Percentiles rank a stretch among this genome's conserved stretches.
Conservation (phyloP, 2,888 invertebrate species). For the Geophilus truncorum region DNA sequence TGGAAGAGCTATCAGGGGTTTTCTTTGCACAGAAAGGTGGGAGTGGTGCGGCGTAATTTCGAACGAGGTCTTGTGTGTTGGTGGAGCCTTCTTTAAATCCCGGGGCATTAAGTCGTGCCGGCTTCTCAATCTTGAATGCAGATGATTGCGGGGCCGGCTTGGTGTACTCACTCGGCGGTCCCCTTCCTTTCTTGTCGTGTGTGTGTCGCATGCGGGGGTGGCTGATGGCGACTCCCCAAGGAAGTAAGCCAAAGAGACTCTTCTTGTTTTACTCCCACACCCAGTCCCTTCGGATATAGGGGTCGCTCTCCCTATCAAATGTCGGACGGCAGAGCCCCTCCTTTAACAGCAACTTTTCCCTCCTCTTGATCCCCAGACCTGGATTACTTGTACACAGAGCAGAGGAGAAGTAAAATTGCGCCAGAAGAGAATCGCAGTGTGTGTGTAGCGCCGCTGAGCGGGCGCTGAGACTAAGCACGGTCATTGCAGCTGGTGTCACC, state of each 20-base stretch:
- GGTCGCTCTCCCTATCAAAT: neutral
- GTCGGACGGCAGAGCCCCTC: neutral
- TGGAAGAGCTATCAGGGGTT: neutral
- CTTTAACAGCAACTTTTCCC: neutral
- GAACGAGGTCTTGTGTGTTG: neutral
- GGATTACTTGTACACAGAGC: neutral
- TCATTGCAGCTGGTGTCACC: neutral
- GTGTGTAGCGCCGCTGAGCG: neutral
- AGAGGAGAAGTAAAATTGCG: neutral
- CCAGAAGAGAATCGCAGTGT: neutral
- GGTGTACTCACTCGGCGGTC: neutral
- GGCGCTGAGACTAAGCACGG: neutral
- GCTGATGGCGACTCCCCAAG: neutral
- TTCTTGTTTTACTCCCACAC: neutral
- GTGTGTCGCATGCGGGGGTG: neutral
- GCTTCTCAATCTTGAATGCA: constrained; percentile 17
- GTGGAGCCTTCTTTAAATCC: constrained; percentile 1
- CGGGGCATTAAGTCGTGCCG: constrained; percentile 16
- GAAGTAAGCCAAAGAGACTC: neutral
- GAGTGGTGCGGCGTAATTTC: neutral
- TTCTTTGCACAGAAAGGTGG: neutral
- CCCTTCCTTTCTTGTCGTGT: neutral
- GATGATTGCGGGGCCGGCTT: neutral
- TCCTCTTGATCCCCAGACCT: neutral
- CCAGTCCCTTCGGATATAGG: neutral